These are phyloP conservation scores for Ranitomeya imitator DNA, from an alignment of 2,113 vertebrate species.

Conservation along the genomic window DNA sequence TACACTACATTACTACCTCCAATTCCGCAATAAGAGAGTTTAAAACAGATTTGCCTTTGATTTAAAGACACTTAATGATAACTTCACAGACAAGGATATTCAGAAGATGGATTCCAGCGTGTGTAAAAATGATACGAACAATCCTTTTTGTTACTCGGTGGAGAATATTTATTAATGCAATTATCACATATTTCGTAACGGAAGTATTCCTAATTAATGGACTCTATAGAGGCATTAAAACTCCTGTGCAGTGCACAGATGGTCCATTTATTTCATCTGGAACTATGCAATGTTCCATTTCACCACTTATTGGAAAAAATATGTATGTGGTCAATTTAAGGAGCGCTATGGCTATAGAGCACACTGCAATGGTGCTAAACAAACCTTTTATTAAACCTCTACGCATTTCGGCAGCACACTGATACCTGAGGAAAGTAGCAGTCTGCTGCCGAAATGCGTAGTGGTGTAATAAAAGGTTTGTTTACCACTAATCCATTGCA, in stretches of 20 bases:
- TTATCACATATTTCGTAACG: not conserved
- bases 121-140: not conserved
- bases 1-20: constrained; percentile 12
- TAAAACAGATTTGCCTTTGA: constrained; percentile 1
- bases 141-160: not conserved
- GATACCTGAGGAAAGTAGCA: no score
- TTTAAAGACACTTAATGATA: constrained; percentile 18
- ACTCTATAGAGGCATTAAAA: not conserved
- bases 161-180: not conserved
- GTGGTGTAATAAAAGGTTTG: no score
- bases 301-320: not conserved
- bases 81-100: constrained; percentile 1
- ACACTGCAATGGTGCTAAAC: no score
- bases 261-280: not conserved
- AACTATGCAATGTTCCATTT: not conserved
- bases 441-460: no score
- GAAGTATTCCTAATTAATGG: no score
- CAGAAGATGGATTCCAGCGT: not conserved
- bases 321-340: no score
- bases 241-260: not conserved
- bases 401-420: no score
- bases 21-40: not conserved
- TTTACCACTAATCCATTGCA: no score
- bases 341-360: no score
- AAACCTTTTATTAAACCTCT: no score